These are phyloP conservation scores for Megaleporinus macrocephalus DNA, from an alignment of 2,113 vertebrate species.

Conservation along the genomic window DNA sequence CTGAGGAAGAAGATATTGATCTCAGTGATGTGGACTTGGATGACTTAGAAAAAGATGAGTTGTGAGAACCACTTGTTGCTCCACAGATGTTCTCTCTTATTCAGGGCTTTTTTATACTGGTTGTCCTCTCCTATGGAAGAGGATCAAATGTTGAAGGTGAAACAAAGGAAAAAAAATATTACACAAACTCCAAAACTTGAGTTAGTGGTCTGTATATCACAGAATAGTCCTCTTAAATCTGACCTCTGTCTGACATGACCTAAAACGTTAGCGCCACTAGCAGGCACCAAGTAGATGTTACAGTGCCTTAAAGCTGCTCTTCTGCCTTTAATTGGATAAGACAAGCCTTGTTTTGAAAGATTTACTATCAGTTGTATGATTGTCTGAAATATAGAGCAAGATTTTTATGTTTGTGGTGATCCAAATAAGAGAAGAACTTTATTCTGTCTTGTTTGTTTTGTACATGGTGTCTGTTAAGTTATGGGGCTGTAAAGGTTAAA, in stretches of 20 bases:
- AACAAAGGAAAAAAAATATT: neutral
- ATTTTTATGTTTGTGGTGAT: neutral
- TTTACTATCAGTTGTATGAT: no score
- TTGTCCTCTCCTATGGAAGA: constrained; percentile 27
- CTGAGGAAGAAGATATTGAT: constrained; percentile 92
- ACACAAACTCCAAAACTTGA: neutral
- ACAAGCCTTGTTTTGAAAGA: neutral
- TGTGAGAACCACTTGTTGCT: constrained; percentile 33
- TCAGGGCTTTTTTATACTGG: neutral
- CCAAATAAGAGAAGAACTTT: neutral
- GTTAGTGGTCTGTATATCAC: neutral
- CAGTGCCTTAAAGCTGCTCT: neutral
- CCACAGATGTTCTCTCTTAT: neutral
- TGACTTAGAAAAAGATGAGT: constrained; percentile 64
- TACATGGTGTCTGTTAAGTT: neutral
- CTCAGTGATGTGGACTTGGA: constrained; percentile 92
- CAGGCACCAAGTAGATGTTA: neutral
- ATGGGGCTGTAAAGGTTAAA: neutral
- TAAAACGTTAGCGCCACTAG: no score
- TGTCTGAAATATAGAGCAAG: neutral
- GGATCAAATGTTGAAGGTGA: neutral
- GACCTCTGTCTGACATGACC: neutral
- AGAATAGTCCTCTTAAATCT: neutral
- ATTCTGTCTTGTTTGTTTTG: neutral
- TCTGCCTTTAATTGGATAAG: neutral